phyloP scores from a whole-genome alignment of 2,888 invertebrate species.

The Melinopterus prodromus region DNA sequence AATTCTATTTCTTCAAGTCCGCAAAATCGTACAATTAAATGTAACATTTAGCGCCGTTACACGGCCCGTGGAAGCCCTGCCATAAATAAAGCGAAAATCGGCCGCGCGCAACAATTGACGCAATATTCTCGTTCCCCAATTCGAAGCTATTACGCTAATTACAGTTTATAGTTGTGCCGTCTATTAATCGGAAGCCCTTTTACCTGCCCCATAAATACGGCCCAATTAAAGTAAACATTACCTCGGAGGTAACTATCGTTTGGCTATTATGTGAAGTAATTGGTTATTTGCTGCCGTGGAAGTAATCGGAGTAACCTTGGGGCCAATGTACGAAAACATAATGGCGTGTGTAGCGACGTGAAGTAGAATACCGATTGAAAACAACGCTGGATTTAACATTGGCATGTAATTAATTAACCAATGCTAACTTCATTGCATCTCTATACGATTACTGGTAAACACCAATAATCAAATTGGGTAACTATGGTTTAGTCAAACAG shows the following conservation, averaged over 20 bases:
- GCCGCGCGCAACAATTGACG: constrained; percentile 7
- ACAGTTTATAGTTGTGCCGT: constrained; percentile 16
- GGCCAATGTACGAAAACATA: neutral
- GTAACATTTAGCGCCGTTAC: neutral
- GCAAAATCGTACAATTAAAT: constrained; percentile 9
- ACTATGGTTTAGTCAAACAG: too few relatives aligned
- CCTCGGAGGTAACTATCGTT: neutral
- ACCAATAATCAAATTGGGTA: too few relatives aligned
- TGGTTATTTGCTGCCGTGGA: neutral
- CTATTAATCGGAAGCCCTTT: neutral
- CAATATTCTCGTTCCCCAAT: neutral
- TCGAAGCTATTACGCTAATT: constrained; percentile 18
- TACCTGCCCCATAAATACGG: neutral
- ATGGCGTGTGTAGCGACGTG: neutral
- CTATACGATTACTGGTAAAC: too few relatives aligned
- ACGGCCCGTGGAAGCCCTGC: neutral
- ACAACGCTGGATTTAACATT: too few relatives aligned
- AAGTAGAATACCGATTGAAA: too few relatives aligned
- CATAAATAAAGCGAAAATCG: constrained; percentile 16
- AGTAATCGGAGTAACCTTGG: neutral
- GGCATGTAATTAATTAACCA: too few relatives aligned
- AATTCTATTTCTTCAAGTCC: constrained; percentile 7
- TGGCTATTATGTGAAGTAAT: neutral
- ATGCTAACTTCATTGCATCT: too few relatives aligned
- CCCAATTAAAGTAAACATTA: neutral